phyloP scores from a whole-genome alignment of 2,888 invertebrate genomes.

The Oligia fasciuncula region DNA sequence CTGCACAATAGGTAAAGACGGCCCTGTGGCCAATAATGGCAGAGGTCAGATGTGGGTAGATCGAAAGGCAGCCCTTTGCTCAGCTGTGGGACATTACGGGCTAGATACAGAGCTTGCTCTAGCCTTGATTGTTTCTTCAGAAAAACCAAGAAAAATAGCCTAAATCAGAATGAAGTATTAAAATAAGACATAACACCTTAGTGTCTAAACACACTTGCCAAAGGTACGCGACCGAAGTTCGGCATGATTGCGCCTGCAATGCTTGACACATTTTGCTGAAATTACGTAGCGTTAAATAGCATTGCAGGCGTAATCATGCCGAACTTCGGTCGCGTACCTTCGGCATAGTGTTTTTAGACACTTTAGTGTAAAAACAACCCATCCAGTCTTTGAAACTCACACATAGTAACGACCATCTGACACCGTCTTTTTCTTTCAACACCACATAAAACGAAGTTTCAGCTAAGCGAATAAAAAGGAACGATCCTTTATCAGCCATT shows the following conservation, averaged over 20 bases:
- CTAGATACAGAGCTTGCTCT: not conserved
- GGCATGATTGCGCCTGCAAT: too few relatives aligned
- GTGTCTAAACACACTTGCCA: too few relatives aligned
- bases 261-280: too few relatives aligned
- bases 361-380: constrained; percentile 20
- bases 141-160: not conserved
- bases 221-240: too few relatives aligned
- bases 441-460: constrained; percentile 38
- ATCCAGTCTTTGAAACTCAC: constrained; percentile 26
- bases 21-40: too few relatives aligned
- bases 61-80: too few relatives aligned
- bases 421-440: constrained; percentile 27
- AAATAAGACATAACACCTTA: too few relatives aligned
- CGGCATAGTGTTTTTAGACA: too few relatives aligned
- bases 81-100: not conserved
- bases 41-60: not conserved
- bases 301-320: too few relatives aligned
- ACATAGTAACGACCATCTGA: constrained; percentile 30
- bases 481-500: constrained; percentile 48
- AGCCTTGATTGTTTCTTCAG: not conserved
- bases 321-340: too few relatives aligned
- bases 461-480: constrained; percentile 44
- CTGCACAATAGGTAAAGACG: too few relatives aligned
- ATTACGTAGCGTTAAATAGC: too few relatives aligned
- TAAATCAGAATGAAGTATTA: not conserved